phyloP scores from a whole-genome alignment of 2,888 invertebrate species.

The Sphaerophoria rueppellii region DNA sequence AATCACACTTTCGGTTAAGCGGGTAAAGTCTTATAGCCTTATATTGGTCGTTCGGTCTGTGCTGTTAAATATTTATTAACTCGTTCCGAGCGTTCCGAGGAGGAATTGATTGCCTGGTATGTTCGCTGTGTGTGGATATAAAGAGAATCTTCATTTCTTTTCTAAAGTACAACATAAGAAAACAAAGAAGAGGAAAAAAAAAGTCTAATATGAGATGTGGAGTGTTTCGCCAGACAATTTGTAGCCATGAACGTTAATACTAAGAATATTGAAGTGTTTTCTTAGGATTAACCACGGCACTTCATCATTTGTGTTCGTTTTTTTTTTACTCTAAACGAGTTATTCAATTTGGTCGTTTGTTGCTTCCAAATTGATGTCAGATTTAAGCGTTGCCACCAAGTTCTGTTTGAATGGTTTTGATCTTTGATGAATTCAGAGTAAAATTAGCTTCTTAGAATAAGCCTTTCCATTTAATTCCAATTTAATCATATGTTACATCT shows the following conservation, averaged over 20 bases:
- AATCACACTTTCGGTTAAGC: slow-evolving; percentile 29
- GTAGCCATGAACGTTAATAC: slow-evolving; percentile 77
- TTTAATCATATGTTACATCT: slow-evolving; percentile 11
- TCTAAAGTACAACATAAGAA: not conserved
- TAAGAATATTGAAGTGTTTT: slow-evolving; percentile 81
- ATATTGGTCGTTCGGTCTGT: not conserved
- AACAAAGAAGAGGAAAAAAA: slow-evolving; percentile 4
- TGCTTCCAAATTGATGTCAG: slow-evolving; percentile 5
- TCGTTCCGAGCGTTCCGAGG: slow-evolving; percentile 16
- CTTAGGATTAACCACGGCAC: slow-evolving; percentile 77
- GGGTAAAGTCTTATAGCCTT: slow-evolving; percentile 18
- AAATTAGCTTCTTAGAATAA: no score
- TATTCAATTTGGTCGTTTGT: slow-evolving; percentile 1
- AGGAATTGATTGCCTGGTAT: slow-evolving; percentile 8
- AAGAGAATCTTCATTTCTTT: slow-evolving; percentile 1
- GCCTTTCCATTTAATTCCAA: not conserved
- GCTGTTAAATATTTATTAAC: slow-evolving; percentile 14
- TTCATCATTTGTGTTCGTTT: slow-evolving; percentile 25
- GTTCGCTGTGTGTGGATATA: not conserved
- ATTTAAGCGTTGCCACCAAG: slow-evolving; percentile 1
- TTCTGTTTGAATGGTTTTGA: not conserved
- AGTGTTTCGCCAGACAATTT: slow-evolving; percentile 77
- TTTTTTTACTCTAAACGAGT: slow-evolving; percentile 1
- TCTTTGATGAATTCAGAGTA: no score
- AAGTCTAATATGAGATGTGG: slow-evolving; percentile 26